Evolutionary conservation across 2,888 invertebrate species (phyloP).

Genomic region (Encarsia formosa): DNA sequence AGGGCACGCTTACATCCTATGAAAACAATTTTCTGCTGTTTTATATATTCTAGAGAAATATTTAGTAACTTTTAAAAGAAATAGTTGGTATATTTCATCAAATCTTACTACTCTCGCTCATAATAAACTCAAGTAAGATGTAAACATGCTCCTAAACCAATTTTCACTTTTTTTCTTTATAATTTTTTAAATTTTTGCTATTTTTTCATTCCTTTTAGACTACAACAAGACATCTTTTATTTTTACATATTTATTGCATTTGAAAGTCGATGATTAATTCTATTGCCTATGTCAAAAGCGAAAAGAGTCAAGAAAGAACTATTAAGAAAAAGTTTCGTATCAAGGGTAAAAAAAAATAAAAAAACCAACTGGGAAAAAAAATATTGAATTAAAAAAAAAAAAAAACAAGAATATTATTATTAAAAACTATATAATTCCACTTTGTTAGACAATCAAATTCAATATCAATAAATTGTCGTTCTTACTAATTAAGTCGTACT

Average conservation of each 20-base stretch:
- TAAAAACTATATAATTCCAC: slow-evolving; percentile 41
- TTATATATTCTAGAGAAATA: neutral
- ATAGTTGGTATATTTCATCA: too few species aligned
- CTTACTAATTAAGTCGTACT: slow-evolving; percentile 37
- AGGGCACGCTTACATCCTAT: too few species aligned
- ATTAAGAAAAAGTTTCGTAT: slow-evolving; percentile 7
- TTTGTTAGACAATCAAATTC: slow-evolving; percentile 38
- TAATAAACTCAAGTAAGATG: too few species aligned
- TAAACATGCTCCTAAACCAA: too few species aligned
- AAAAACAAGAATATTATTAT: slow-evolving; percentile 37
- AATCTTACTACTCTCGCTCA: slow-evolving; percentile 8
- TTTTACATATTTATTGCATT: slow-evolving; percentile 26
- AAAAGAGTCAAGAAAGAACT: neutral
- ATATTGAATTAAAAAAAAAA: too few species aligned
- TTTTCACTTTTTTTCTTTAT: neutral
- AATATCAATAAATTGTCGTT: slow-evolving; percentile 34
- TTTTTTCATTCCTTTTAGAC: slow-evolving; percentile 6
- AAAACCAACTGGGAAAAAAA: too few species aligned
- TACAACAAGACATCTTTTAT: slow-evolving; percentile 15
- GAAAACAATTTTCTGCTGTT: neutral
- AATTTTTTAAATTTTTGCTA: slow-evolving; percentile 4
- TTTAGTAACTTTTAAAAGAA: too few species aligned
- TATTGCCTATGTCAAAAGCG: neutral
- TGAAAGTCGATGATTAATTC: slow-evolving; percentile 11
- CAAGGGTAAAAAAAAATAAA: slow-evolving; percentile 21